A percentile compares a stretch with the other conserved stretches of the same genome.
phyloP scores from a whole-genome alignment of 2,888 invertebrate genomes.

The Lordiphosa fenestrarum region DNA sequence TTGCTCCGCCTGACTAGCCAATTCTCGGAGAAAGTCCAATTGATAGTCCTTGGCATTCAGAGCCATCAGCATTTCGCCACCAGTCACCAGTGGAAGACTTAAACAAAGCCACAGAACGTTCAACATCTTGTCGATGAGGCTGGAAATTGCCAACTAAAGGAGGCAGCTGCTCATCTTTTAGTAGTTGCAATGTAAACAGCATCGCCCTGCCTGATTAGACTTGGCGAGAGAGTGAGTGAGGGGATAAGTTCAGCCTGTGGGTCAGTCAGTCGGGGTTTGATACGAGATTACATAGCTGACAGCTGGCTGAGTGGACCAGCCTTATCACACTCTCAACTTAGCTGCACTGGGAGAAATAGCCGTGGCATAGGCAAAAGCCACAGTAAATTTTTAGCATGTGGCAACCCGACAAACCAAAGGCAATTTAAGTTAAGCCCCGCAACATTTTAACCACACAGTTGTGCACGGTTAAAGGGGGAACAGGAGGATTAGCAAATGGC shows the following conservation, averaged over 20 bases:
- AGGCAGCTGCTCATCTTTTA: slow-evolving; percentile 11
- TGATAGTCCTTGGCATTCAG: slow-evolving; percentile 53
- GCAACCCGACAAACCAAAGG: slow-evolving; percentile 36
- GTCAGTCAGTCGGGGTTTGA: slow-evolving; percentile 32
- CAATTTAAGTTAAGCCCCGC: slow-evolving; percentile 39
- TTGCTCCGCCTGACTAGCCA: slow-evolving; percentile 36
- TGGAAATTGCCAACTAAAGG: slow-evolving; percentile 34
- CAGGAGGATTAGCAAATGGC: neutral
- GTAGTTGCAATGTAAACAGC: slow-evolving; percentile 36
- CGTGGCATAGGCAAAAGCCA: slow-evolving; percentile 15
- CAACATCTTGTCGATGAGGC: slow-evolving; percentile 44
- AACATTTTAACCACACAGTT: slow-evolving; percentile 22
- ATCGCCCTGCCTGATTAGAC: slow-evolving; percentile 37
- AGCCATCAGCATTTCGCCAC: slow-evolving; percentile 6
- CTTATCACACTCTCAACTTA: slow-evolving; percentile 24
- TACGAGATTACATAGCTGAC: slow-evolving; percentile 21
- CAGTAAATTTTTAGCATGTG: slow-evolving; percentile 29
- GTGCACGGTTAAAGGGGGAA: slow-evolving; percentile 1
- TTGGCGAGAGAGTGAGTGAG: neutral
- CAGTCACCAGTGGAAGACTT: slow-evolving; percentile 1
- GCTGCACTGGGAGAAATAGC: slow-evolving; percentile 43
- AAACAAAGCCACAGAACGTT: slow-evolving; percentile 17
- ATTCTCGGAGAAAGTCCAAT: slow-evolving; percentile 45
- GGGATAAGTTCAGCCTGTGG: slow-evolving; percentile 40
- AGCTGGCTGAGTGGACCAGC: slow-evolving; percentile 29